Base-by-base conservation (phyloP, 2,888 invertebrate genomes). In the Matsumyia berberina region DNA sequence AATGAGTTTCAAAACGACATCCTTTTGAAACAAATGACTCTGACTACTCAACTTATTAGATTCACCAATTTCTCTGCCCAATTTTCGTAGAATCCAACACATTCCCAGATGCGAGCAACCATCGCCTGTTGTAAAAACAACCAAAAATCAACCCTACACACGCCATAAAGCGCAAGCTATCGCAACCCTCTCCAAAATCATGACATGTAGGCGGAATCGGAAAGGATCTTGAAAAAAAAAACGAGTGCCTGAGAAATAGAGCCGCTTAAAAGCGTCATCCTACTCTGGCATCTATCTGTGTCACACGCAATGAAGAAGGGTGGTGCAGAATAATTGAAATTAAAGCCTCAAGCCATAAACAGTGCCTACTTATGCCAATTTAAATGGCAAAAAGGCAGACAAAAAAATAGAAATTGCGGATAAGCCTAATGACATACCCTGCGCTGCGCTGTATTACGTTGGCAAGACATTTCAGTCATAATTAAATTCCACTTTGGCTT, bases 401-500 rank as follows among this genome's bases (percentile, higher is more conserved):
- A 15, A 39, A 24, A 15, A 17, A 24, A 24, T 24, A 24, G 24
- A 55, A 35, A 35, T 35, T 17, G 62, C 8, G 62, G 62, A 62
- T 62, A 62, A 62, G 62, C 46, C 62, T 33, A 62, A 46, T 46
- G 46, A 46, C 17, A 62, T 44, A 31, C 62, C 44, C n/a, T n/a
- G n/a, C n/a, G 24, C 39, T 15, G 2, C 17, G 11, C 46, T 33
- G 46, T 33, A n/a, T 19, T n/a, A n/a, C 33, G 46, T 62, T 62
- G 62, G 62, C 62, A 62, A 46, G 62, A 46, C 62, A 62, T 62
- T 19, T 33, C 33, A 62, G 62, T 46, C 46, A 17, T 46, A 44
- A 62, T 62, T 62, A 46, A 62, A 62, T 62, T 44, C 62, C 62
- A 62, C 62, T 62, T 62, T 62, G 15, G 62, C 33, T 9, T 62